A percentile compares a stretch with the other conserved stretches of the same genome.
Evolutionary conservation across 2,113 vertebrate genomes (phyloP).

Genomic region (rat (Rattus norvegicus)): DNA sequence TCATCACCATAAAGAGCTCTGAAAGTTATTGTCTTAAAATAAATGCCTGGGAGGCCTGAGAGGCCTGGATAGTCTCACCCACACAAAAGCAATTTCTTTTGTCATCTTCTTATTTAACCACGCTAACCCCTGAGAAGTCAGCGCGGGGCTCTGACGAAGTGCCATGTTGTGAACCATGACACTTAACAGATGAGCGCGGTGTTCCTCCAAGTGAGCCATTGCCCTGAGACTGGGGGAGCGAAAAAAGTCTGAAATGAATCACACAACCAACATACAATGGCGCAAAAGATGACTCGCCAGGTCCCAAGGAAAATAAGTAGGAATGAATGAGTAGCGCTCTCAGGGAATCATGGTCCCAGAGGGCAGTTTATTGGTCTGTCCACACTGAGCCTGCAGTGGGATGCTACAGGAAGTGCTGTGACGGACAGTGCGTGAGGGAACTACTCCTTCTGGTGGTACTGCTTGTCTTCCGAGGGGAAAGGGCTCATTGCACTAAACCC

Average conservation of each 20-base stretch:
- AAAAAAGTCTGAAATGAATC: slow-evolving; percentile 63
- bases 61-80: background rate
- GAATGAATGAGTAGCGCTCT: background rate
- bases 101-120: background rate
- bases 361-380: background rate
- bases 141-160: background rate
- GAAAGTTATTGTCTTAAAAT: slow-evolving; percentile 50
- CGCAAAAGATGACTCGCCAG: slow-evolving; percentile 63
- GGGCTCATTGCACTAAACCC: background rate
- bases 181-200: slow-evolving; percentile 47
- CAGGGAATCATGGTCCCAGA: background rate
- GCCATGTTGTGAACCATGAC: slow-evolving; percentile 3
- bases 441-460: background rate
- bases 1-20: slow-evolving; percentile 4
- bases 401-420: background rate
- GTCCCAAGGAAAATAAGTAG: slow-evolving; percentile 36
- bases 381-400: background rate
- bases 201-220: background rate
- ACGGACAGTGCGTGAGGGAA: fast-evolving
- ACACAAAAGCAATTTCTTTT: background rate
- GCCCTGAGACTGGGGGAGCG: background rate
- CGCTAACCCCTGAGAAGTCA: background rate
- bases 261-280: background rate
- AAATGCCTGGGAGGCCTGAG: background rate
- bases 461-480: background rate